Conservation (phyloP, 1,140 invertebrate genomes). For the Manduca sexta region DNA sequence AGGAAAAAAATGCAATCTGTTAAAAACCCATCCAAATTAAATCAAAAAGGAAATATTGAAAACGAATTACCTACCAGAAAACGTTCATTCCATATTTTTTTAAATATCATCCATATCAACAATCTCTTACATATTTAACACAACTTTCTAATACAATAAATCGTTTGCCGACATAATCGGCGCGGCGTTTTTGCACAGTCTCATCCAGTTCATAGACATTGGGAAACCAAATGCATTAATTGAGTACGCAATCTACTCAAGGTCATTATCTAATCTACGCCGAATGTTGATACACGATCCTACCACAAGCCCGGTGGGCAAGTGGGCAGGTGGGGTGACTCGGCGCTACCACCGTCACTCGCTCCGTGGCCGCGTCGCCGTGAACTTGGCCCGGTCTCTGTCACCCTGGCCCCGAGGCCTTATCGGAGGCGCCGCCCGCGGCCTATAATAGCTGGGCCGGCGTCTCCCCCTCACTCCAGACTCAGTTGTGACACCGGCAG, state of each 20-base stretch:
- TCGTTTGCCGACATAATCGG: too few species aligned
- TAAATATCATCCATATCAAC: too few species aligned
- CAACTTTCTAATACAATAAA: too few species aligned
- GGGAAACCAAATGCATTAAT: conserved; percentile 3
- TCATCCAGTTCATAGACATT: not conserved
- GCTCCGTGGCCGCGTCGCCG: conserved; percentile 57
- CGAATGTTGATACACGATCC: conserved; percentile 7
- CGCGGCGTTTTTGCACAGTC: too few species aligned
- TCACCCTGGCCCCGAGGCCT: conserved; percentile 64
- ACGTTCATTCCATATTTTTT: too few species aligned
- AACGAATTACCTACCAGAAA: too few species aligned
- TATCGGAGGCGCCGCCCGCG: conserved; percentile 65
- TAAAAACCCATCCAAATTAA: too few species aligned
- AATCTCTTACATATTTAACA: too few species aligned
- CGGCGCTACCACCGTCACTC: conserved; percentile 34
- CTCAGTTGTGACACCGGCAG: conserved; percentile 49
- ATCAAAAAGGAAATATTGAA: too few species aligned
- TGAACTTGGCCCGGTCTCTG: conserved; percentile 63
- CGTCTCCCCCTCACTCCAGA: conserved; percentile 62
- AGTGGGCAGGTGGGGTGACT: conserved; percentile 50
- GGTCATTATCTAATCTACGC: conserved; percentile 50
- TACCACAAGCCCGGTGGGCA: conserved; percentile 27
- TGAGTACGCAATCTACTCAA: conserved; percentile 19
- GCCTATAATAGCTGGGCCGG: conserved; percentile 69
- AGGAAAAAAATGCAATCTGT: too few species aligned